Evolutionary conservation across 2,113 vertebrate genomes (phyloP), one percentile per base, ranked within the genome.

Genomic region (Engystomops pustulosus): DNA sequence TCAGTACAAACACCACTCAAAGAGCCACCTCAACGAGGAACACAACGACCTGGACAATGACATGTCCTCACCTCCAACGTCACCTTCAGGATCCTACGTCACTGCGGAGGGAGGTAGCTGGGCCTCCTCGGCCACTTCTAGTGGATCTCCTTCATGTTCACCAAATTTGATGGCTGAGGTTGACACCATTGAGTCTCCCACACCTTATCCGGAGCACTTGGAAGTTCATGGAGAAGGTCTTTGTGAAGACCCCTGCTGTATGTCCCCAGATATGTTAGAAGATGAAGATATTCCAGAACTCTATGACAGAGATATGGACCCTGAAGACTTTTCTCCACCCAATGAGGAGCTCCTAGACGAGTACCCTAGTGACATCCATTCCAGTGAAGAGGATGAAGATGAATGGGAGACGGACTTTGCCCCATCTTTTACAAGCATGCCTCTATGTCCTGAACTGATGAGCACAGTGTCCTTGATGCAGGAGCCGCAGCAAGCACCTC

Each of bases 21-120:
- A 90, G 65, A 89, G 89, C 25, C 89, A 88, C 69, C 91, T 91
- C 65, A 91, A 93, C 2, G 93, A 95, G 45, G 95, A 94, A 0
- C 91, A 94, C 25, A 60, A 70, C 9, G 89, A 87, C 1, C 0
- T 60, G 0, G 90, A 90, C 62, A 90, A 85, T 0, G 93, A 93
- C 72, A 91, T 92, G 45, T 95, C 92, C 84, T 97, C 97, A 0
- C 95, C 95, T 0, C 95, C 97, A 0, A 94, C 96, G 0, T 98
- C 97, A 0, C 97, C 97, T 6, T 97, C 97, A 0, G 97, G 97
- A 0, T 98, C 98, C 77, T 99, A 98, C 74, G 93, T 97, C 81
- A 99, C 98, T 0, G 98, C 98, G 0, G 97, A 99, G 60, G 96
- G 97, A 7, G 95, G 96, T 47, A 98, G 97, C 89, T 97, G 96